These are phyloP conservation scores for Erebia epiphron DNA, from an alignment of 2,888 invertebrate genomes.

Conservation along the genomic window DNA sequence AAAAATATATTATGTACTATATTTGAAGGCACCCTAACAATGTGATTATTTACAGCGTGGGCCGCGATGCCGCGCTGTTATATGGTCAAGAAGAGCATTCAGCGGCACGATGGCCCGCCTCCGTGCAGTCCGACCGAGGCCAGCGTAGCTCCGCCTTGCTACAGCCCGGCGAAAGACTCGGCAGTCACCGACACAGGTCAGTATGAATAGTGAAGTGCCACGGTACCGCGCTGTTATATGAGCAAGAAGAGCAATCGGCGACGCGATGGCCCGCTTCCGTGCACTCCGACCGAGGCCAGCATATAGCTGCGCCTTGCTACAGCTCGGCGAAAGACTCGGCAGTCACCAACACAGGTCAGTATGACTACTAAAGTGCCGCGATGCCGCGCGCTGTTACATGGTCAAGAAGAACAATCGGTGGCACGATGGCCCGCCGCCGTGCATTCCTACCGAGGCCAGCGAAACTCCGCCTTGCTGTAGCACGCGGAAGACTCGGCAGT, in stretches of 20 bases:
- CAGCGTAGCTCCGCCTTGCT: conserved; percentile 83
- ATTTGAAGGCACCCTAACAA: no score
- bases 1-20: no score
- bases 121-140: conserved; percentile 84
- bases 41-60: conserved; percentile 49
- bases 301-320: conserved; percentile 84
- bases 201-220: conserved; percentile 50
- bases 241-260: conserved; percentile 86
- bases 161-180: conserved; percentile 74
- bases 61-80: conserved; percentile 89
- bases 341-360: conserved; percentile 47
- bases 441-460: conserved; percentile 84
- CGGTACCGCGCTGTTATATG: conserved; percentile 90
- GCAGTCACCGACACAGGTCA: conserved; percentile 49
- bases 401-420: conserved; percentile 86
- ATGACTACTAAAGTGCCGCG: background rate
- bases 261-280: conserved; percentile 68
- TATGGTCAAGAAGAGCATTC: conserved; percentile 88
- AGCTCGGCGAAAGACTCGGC: conserved; percentile 70
- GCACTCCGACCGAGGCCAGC: conserved; percentile 84
- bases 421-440: conserved; percentile 68
- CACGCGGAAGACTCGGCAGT: conserved; percentile 63
- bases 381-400: conserved; percentile 61
- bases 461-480: conserved; percentile 84
- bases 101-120: conserved; percentile 72